Evolutionary conservation across 2,888 invertebrate species (phyloP), one percentile per base, ranked within the genome.

Genomic region (Megaustenia siamemsis): DNA sequence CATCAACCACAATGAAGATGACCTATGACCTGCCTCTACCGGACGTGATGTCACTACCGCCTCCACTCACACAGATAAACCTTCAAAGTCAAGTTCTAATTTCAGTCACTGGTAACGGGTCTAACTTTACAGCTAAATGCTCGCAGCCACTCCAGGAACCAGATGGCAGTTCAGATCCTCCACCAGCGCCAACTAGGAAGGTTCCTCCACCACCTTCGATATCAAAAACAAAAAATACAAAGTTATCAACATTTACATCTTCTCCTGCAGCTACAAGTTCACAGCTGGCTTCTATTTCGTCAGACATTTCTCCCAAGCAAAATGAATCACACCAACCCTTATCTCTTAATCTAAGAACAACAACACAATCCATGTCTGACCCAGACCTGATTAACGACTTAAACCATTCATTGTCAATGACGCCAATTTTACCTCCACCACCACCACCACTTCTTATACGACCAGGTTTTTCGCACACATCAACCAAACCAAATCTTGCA

Each of bases 401-500:
- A 1, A 38, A 40, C 56, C 12, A 18, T n/a, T 4, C 28, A 18
- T 60, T 60, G 3, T 38, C 76, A 21, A 63, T 66, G 1, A 43
- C 77, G 0, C 63, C 68, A 24, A 40, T 35, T 35, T 10, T 73
- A 53, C 53, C 69, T 49, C 69, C 80, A 21, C 80, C 82, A 60
- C 80, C 68, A 15, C 82, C 82, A 18, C 82, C 75, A 3, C 45
- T 63, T 21, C 75, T 63, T 1, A 56, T 35, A 56, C 40, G 45
- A 38, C 66, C 82, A 49, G 49, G 28, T 69, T n/a, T 69, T n/a
- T 21, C 80, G 56, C n/a, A 56, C 2, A 1, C 49, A n/a, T 1
- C 10, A 0, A 63, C 15, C 78, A 43, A 78, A 63, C 15, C 63
- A 5, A 78, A 28, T 12, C 45, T 43, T 35, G 28, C 18, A 15